These are phyloP conservation scores for Tryphoninae sp. DNA, from an alignment of 2,888 invertebrate genomes.

Conservation along the genomic window DNA sequence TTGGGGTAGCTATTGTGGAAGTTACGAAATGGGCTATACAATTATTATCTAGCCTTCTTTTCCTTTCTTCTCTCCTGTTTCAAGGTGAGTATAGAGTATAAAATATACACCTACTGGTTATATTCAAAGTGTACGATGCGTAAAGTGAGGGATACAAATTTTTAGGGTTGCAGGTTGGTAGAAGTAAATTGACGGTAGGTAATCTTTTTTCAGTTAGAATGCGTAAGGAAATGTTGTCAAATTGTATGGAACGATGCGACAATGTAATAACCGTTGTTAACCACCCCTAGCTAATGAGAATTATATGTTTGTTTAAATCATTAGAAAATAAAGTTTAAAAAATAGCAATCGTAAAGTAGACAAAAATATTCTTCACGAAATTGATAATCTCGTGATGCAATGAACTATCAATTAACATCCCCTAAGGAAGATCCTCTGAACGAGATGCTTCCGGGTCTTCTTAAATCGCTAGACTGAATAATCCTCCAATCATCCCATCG, in stretches of 20 bases:
- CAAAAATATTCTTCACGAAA: background rate
- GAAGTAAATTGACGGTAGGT: background rate
- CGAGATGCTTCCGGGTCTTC: background rate
- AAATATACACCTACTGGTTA: background rate
- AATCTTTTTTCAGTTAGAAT: too few relatives aligned
- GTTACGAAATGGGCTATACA: slow-evolving; percentile 37
- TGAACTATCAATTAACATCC: background rate
- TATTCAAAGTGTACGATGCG: background rate
- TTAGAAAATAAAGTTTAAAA: too few relatives aligned
- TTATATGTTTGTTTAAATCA: too few relatives aligned
- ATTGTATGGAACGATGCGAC: too few relatives aligned
- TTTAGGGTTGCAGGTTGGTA: background rate
- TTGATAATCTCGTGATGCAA: background rate
- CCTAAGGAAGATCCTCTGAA: background rate
- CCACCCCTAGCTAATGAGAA: too few relatives aligned
- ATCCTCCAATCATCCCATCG: background rate
- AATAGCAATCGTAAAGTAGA: too few relatives aligned
- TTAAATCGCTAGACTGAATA: slow-evolving; percentile 7
- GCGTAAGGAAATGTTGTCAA: too few relatives aligned
- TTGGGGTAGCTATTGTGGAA: background rate
- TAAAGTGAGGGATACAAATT: background rate
- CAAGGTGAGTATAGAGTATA: slow-evolving; percentile 11
- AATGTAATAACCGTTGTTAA: too few relatives aligned
- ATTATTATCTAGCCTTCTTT: slow-evolving; percentile 30
- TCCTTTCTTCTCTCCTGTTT: background rate